A percentile compares a stretch with the other conserved stretches of the same genome.
phyloP scores from a whole-genome alignment of 1,140 invertebrate species.

The Brachionus calyciflorus region DNA sequence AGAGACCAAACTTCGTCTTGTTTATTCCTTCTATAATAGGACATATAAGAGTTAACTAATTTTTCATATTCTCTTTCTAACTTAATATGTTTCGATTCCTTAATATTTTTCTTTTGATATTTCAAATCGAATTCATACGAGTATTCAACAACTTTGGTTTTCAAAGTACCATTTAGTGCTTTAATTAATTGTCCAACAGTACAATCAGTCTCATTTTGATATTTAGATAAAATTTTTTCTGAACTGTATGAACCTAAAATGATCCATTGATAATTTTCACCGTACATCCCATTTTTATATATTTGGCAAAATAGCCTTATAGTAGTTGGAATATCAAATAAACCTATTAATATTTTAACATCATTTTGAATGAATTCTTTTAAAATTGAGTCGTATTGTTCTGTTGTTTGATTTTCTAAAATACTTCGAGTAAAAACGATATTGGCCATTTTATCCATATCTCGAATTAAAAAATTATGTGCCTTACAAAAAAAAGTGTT shows the following conservation, averaged over 20 bases:
- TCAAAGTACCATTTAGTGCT: conserved; percentile 73
- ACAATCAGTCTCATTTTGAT: conserved; percentile 63
- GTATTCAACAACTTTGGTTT: conserved; percentile 32
- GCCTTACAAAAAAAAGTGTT: not conserved
- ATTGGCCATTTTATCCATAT: conserved; percentile 19
- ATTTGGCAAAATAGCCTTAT: conserved; percentile 45
- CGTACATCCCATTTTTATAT: conserved; percentile 67
- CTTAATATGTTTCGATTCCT: not conserved
- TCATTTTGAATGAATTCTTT: conserved; percentile 39
- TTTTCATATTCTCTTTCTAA: conserved; percentile 50
- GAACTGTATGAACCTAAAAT: conserved; percentile 78
- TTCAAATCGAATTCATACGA: conserved; percentile 52
- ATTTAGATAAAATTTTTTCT: conserved; percentile 69
- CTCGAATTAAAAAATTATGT: conserved; percentile 30
- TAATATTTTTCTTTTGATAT: not conserved
- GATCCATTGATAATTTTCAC: conserved; percentile 91
- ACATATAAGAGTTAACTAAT: conserved; percentile 48
- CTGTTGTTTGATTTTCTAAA: not conserved
- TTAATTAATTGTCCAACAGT: conserved; percentile 71
- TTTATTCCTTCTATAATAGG: not conserved
- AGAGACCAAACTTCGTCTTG: conserved; percentile 63
- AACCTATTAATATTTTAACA: conserved; percentile 40
- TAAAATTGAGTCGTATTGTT: conserved; percentile 20
- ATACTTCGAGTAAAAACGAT: conserved; percentile 22
- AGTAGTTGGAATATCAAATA: not conserved